These are phyloP conservation scores for Rhea americana DNA, from an alignment of 2,113 vertebrate genomes.

Conservation along the genomic window DNA sequence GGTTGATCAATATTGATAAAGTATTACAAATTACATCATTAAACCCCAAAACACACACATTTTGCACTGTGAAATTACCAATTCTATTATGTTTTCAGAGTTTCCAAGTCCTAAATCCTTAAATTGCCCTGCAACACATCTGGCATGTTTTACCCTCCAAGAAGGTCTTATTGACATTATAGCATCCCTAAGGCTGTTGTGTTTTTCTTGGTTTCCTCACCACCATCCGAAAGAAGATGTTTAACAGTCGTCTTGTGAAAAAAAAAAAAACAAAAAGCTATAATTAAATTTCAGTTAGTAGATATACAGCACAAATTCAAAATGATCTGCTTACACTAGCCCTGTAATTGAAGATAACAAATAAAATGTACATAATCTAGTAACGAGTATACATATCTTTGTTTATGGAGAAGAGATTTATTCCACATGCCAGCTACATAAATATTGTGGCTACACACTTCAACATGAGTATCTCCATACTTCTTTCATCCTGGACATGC, in stretches of 20 bases:
- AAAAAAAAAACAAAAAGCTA: background rate
- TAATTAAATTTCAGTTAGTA: background rate
- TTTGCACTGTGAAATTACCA: background rate
- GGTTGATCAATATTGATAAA: background rate
- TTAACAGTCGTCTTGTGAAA: background rate
- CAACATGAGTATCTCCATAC: background rate
- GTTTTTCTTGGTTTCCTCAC: background rate
- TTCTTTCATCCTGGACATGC: background rate
- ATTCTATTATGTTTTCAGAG: background rate
- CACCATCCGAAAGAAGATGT: background rate
- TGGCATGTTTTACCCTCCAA: background rate
- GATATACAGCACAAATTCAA: background rate
- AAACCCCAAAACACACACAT: background rate
- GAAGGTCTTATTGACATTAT: background rate
- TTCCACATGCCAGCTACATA: background rate
- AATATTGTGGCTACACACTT: background rate
- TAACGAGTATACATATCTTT: constrained; percentile 27
- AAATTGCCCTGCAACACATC: background rate
- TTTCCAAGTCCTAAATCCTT: background rate
- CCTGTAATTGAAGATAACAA: background rate
- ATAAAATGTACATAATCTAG: background rate
- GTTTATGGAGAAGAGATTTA: background rate
- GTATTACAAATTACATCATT: background rate
- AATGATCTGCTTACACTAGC: background rate
- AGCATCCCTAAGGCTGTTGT: background rate